Evolutionary conservation across 2,113 vertebrate genomes (phyloP).

Genomic region (Bungarus multicinctus): DNA sequence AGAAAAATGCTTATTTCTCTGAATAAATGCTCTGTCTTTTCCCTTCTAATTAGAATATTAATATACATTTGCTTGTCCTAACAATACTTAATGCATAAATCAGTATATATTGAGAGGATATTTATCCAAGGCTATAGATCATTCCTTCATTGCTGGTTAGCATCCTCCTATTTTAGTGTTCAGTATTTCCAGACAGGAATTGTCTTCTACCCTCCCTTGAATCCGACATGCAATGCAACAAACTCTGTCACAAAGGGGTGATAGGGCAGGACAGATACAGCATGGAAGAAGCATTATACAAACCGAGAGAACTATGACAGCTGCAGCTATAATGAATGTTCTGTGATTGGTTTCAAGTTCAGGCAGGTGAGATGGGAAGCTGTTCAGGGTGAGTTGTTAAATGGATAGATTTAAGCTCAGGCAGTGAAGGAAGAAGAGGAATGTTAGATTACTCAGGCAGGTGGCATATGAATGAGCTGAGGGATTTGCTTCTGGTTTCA

Average conservation of each 20-base stretch:
- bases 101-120: background rate
- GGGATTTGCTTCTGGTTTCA: constrained; percentile 11
- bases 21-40: background rate
- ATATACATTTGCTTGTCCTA: background rate
- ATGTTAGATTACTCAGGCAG: constrained; percentile 3
- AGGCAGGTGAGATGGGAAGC: constrained; percentile 30
- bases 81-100: background rate
- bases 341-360: constrained; percentile 29
- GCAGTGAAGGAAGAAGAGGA: constrained; percentile 7
- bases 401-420: constrained; percentile 25
- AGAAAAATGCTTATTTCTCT: background rate
- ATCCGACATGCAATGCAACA: background rate
- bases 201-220: background rate
- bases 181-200: background rate
- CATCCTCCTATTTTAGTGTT: background rate
- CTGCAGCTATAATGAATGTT: constrained; percentile 1
- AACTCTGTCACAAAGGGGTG: background rate
- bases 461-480: constrained; percentile 26
- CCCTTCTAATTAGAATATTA: background rate
- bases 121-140: background rate
- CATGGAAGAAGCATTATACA: background rate
- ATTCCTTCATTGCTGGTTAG: background rate
- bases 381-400: constrained; percentile 23
- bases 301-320: constrained; percentile 12
- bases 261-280: background rate